Evolutionary conservation across 1,140 invertebrate species (phyloP).

Genomic region (Oryzaephilus surinamensis): DNA sequence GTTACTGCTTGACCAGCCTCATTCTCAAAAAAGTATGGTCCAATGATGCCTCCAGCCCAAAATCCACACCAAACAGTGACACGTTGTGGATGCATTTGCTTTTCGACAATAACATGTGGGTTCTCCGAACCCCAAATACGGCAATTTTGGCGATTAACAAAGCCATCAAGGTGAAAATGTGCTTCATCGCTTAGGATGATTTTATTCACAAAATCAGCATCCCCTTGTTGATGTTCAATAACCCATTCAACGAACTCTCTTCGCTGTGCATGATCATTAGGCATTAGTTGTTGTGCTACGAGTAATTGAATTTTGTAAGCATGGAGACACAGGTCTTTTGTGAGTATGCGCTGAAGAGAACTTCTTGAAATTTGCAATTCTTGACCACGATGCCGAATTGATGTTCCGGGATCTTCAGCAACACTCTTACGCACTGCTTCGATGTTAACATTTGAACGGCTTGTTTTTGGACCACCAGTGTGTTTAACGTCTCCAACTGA

Average conservation of each 20-base stretch:
- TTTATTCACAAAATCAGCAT: conserved; percentile 20
- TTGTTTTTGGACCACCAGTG: conserved; percentile 9
- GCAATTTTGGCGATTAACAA: conserved; percentile 25
- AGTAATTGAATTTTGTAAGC: conserved; percentile 20
- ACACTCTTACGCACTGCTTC: conserved; percentile 21
- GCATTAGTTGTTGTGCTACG: conserved; percentile 18
- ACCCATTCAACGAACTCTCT: conserved; percentile 13
- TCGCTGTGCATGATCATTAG: conserved; percentile 17
- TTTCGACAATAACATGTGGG: conserved; percentile 25
- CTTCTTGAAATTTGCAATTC: conserved; percentile 23
- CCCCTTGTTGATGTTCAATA: conserved; percentile 14
- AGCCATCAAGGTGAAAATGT: conserved; percentile 22
- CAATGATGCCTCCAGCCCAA: conserved; percentile 29
- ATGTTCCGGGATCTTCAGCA: conserved; percentile 20
- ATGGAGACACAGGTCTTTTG: conserved; percentile 16
- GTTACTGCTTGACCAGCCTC: conserved; percentile 7
- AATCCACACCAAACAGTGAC: conserved; percentile 33
- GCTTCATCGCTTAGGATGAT: conserved; percentile 15
- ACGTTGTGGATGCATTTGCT: conserved; percentile 29
- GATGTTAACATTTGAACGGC: conserved; percentile 16
- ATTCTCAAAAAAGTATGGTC: conserved; percentile 24
- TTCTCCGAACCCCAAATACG: conserved; percentile 25
- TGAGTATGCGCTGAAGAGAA: conserved; percentile 19
- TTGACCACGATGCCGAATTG: conserved; percentile 22
- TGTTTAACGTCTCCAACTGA: conserved; percentile 10